phyloP scores from a whole-genome alignment of 2,113 vertebrate species.

The Pollachius pollachius region DNA sequence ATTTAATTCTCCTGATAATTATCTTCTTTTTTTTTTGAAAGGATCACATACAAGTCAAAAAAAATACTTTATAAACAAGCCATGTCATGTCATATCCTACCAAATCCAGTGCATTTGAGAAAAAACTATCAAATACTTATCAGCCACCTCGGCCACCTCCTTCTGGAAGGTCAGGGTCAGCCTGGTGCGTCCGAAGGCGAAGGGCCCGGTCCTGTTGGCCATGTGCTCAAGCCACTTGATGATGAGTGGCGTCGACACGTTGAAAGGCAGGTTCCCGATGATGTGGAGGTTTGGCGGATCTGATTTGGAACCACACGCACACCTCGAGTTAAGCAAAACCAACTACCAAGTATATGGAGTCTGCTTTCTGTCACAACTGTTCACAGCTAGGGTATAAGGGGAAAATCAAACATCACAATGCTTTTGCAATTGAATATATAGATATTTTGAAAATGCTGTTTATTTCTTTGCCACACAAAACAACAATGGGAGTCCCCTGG shows the following conservation, averaged over 20 bases:
- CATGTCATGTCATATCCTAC: no score
- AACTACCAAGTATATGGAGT: neutral
- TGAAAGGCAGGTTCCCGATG: constrained; percentile 96
- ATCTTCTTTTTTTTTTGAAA: no score
- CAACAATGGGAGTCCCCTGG: no score
- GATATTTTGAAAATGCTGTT: no score
- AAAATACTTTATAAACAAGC: no score
- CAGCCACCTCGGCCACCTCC: constrained; percentile 91
- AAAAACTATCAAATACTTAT: neutral
- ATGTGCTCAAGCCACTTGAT: constrained; percentile 89
- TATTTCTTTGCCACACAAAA: no score
- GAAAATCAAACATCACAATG: no score
- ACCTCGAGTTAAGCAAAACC: neutral
- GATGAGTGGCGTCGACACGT: constrained; percentile 90
- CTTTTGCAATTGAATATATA: no score
- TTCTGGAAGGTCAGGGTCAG: constrained; percentile 98
- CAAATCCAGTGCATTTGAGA: neutral
- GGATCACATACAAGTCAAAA: no score
- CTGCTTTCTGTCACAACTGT: neutral
- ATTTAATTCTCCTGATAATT: no score
- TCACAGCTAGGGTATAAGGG: no score
- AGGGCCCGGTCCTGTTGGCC: constrained; percentile 82
- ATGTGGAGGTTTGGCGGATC: constrained; percentile 92
- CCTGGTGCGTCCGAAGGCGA: constrained; percentile 84
- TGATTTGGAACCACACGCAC: constrained; percentile 47